A percentile compares a stretch with the other conserved stretches of the same genome.
phyloP scores from a whole-genome alignment of 2,797 vertebrate genomes.

The Premnoplex brunnescens region DNA sequence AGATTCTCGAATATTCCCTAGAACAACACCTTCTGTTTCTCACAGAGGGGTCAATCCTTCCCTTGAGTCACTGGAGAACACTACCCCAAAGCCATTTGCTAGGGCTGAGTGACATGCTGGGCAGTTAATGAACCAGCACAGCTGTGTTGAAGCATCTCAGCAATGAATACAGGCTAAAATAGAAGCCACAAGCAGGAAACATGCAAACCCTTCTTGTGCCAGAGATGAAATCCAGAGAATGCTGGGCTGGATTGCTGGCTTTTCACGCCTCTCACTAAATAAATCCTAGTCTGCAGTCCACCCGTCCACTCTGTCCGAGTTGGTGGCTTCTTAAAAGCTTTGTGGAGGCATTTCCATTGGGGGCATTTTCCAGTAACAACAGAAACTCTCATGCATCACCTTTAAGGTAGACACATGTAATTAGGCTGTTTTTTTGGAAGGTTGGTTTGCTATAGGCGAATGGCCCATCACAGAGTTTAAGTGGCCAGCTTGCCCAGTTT shows the following conservation, averaged over 20 bases:
- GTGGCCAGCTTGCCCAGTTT: constrained; percentile 4
- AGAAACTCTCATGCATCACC: neutral
- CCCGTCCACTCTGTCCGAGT: neutral
- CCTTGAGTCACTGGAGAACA: neutral
- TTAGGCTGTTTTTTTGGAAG: neutral
- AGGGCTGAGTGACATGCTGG: constrained; percentile 51
- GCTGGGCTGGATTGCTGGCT: constrained; percentile 65
- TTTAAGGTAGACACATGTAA: neutral
- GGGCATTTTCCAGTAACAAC: neutral
- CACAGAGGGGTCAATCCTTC: neutral
- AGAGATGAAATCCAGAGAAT: constrained; percentile 73
- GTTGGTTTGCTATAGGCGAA: neutral
- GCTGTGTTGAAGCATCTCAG: constrained; percentile 74
- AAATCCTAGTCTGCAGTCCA: constrained; percentile 71
- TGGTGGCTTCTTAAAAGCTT: constrained; percentile 57
- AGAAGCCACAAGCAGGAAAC: constrained; percentile 67
- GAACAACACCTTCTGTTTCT: neutral
- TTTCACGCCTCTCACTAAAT: constrained; percentile 81
- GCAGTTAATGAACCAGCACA: constrained; percentile 72
- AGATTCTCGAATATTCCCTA: neutral
- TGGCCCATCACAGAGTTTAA: neutral
- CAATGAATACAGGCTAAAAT: constrained; percentile 74
- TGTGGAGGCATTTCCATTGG: neutral
- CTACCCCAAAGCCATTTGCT: constrained; percentile 12
- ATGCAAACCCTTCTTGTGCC: constrained; percentile 60